Evolutionary conservation across 2,113 vertebrate species (phyloP).

Genomic region (Erpornis zantholeuca): DNA sequence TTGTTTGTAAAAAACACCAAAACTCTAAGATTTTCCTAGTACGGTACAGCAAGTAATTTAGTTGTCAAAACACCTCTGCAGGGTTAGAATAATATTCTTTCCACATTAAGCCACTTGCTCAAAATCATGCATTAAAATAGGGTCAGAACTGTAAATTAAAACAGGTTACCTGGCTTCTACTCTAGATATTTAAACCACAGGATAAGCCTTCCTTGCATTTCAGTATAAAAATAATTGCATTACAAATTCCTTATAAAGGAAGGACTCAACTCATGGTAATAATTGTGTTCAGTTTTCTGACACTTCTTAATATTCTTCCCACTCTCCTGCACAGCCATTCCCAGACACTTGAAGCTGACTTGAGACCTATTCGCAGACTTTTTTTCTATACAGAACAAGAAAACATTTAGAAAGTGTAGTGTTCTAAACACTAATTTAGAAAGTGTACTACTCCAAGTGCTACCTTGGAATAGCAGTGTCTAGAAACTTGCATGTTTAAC

Average conservation of each 20-base stretch:
- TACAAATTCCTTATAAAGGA: neutral
- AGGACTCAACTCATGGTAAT: neutral
- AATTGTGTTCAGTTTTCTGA: neutral
- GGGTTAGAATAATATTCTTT: neutral
- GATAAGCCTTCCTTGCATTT: neutral
- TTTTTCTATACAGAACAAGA: neutral
- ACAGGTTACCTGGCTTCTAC: neutral
- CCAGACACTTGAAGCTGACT: neutral
- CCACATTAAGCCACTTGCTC: neutral
- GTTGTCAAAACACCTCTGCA: neutral
- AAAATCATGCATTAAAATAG: neutral
- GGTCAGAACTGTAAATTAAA: neutral
- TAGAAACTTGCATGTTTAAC: neutral
- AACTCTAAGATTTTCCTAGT: neutral
- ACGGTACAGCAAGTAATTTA: neutral
- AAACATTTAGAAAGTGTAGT: neutral
- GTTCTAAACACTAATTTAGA: no score
- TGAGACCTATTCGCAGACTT: neutral
- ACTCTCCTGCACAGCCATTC: neutral
- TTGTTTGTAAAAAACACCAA: rapidly evolving
- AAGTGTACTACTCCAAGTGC: neutral
- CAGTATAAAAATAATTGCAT: neutral
- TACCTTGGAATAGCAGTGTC: neutral
- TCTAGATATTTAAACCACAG: neutral
- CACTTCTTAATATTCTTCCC: neutral